A percentile compares a stretch with the other conserved stretches of the same genome.
Conservation (phyloP, 2,797 vertebrate genomes). For the Gouania willdenowi region DNA sequence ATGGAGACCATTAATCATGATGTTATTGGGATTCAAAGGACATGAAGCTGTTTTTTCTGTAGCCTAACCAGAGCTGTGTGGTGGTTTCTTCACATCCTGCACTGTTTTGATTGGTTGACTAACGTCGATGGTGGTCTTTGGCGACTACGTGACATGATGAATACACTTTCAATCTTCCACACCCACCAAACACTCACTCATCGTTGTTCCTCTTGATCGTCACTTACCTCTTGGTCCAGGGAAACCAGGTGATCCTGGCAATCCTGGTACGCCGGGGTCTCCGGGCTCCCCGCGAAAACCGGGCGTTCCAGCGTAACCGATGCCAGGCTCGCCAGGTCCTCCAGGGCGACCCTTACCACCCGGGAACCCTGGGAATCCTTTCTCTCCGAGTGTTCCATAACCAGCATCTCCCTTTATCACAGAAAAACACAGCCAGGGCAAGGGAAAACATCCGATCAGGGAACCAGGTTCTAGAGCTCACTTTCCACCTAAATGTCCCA, state of each 20-base stretch:
- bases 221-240: constrained; percentile 70
- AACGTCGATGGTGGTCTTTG: constrained; percentile 24
- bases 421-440: no score
- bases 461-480: no score
- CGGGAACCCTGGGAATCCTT: constrained; percentile 68
- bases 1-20: no score
- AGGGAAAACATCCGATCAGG: no score
- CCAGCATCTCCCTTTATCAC: constrained; percentile 65
- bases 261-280: constrained; percentile 65
- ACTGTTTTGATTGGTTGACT: neutral
- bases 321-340: constrained; percentile 54
- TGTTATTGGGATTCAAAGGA: no score
- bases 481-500: no score
- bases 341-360: constrained; percentile 67
- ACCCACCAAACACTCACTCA: neutral
- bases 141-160: constrained; percentile 12
- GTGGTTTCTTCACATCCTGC: constrained; percentile 2
- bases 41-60: constrained; percentile 36
- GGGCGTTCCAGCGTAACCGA: constrained; percentile 56
- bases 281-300: constrained; percentile 64
- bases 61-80: neutral
- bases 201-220: neutral
- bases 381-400: constrained; percentile 63
- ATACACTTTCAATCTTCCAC: neutral
- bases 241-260: constrained; percentile 65